Conservation (phyloP, 2,797 vertebrate species). For the Cichlasoma orientale region DNA sequence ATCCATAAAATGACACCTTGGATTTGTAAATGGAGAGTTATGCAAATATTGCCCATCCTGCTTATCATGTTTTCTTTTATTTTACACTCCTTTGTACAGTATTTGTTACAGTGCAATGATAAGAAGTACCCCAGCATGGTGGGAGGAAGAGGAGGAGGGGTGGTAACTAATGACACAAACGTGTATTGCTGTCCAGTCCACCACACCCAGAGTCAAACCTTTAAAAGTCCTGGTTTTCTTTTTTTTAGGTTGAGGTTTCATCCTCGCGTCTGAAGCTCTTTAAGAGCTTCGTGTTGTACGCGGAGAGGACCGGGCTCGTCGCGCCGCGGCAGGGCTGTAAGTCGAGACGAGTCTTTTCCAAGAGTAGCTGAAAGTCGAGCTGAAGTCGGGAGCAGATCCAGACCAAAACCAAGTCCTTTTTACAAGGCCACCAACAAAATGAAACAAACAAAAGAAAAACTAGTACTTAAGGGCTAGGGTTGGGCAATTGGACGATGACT, state of each 20-base stretch:
- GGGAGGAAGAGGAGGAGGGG: neutral
- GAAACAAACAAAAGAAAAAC: neutral
- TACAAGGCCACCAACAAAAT: neutral
- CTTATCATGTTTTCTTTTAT: conserved; percentile 56
- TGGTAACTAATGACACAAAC: conserved; percentile 16
- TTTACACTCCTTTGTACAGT: conserved; percentile 84
- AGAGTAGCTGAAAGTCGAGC: neutral
- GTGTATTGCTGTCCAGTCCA: conserved; percentile 46
- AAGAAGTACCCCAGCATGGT: conserved; percentile 31
- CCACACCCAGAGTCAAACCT: conserved; percentile 39
- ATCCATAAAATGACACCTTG: conserved; percentile 40
- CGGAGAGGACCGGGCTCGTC: neutral
- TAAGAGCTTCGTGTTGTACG: conserved; percentile 67
- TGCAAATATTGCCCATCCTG: conserved; percentile 7
- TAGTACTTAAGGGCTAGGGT: neutral
- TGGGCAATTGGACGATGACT: neutral
- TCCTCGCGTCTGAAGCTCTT: conserved; percentile 17
- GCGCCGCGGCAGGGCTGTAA: conserved; percentile 2
- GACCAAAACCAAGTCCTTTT: neutral
- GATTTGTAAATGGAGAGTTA: conserved; percentile 14
- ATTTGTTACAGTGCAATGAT: conserved; percentile 89
- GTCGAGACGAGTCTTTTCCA: neutral
- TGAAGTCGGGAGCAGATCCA: neutral
- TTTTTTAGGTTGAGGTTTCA: conserved; percentile 2
- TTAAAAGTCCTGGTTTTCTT: conserved; percentile 19